Conservation (phyloP, 2,797 vertebrate genomes). For the Bryconaethiops microstoma region DNA sequence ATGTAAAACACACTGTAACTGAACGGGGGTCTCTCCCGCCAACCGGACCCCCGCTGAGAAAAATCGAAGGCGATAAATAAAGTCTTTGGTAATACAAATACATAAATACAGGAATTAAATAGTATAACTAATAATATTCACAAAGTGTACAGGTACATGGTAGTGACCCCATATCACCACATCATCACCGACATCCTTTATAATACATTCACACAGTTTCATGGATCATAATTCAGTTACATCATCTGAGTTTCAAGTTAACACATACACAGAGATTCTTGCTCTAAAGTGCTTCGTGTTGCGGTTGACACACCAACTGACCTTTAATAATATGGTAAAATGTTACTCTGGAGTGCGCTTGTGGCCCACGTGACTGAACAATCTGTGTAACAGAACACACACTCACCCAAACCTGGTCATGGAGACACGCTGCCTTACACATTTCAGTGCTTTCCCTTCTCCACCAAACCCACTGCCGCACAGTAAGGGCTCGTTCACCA, state of each 20-base stretch:
- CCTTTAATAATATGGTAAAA: constrained; percentile 48
- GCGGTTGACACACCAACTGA: constrained; percentile 62
- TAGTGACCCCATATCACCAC: constrained; percentile 53
- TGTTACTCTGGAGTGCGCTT: constrained; percentile 28
- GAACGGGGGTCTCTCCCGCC: constrained; percentile 55
- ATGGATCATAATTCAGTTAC: constrained; percentile 61
- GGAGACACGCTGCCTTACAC: too few species aligned
- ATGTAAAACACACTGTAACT: constrained; percentile 67
- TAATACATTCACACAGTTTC: constrained; percentile 65
- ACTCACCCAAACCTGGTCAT: too few species aligned
- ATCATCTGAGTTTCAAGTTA: constrained; percentile 67
- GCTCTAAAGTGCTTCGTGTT: constrained; percentile 77
- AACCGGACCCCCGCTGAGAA: constrained; percentile 49
- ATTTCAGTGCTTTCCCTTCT: too few species aligned
- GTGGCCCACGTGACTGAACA: background rate
- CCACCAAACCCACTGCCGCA: too few species aligned
- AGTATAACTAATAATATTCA: constrained; percentile 67
- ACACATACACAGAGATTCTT: constrained; percentile 49
- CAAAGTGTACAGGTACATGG: constrained; percentile 58
- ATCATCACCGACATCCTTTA: constrained; percentile 49
- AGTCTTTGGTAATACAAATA: constrained; percentile 72
- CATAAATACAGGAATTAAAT: constrained; percentile 79
- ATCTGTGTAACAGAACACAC: constrained; percentile 29
- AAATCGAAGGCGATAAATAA: constrained; percentile 68
- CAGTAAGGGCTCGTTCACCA: too few species aligned